phyloP scores from a whole-genome alignment of 2,113 vertebrate species.

The Acinonyx jubatus region DNA sequence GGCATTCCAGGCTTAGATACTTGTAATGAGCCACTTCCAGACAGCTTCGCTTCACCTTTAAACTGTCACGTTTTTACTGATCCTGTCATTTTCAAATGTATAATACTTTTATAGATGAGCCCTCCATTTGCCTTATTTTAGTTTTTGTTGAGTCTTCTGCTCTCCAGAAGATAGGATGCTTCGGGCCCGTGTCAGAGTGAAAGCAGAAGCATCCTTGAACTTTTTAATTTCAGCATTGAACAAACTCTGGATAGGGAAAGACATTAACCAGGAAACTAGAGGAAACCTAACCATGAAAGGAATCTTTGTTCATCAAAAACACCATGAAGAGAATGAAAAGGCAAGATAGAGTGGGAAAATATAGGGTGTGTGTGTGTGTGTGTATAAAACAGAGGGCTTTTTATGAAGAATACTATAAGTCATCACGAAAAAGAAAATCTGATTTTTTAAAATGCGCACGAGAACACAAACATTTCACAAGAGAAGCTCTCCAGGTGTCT shows the following conservation, averaged over 20 bases:
- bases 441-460: neutral
- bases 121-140: constrained; percentile 25
- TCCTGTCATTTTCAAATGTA: constrained; percentile 72
- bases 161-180: constrained; percentile 75
- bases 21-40: constrained; percentile 74
- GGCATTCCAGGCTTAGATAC: constrained; percentile 73
- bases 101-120: constrained; percentile 78
- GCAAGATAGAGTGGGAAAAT: neutral
- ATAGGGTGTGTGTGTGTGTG: too few relatives aligned
- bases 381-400: neutral
- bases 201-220: constrained; percentile 60
- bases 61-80: constrained; percentile 69
- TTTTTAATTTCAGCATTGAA: constrained; percentile 82
- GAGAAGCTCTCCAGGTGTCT: neutral
- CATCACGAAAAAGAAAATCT: neutral
- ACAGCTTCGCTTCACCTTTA: constrained; percentile 71
- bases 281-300: neutral
- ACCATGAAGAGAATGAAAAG: neutral
- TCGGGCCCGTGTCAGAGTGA: neutral
- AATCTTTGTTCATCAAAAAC: neutral
- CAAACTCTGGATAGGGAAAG: constrained; percentile 65
- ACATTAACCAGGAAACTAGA: neutral
- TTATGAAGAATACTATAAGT: neutral
- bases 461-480: neutral
- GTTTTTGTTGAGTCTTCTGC: constrained; percentile 76